These are phyloP conservation scores for Naso thynnoides DNA, from an alignment of 2,797 vertebrate species.

Conservation along the genomic window DNA sequence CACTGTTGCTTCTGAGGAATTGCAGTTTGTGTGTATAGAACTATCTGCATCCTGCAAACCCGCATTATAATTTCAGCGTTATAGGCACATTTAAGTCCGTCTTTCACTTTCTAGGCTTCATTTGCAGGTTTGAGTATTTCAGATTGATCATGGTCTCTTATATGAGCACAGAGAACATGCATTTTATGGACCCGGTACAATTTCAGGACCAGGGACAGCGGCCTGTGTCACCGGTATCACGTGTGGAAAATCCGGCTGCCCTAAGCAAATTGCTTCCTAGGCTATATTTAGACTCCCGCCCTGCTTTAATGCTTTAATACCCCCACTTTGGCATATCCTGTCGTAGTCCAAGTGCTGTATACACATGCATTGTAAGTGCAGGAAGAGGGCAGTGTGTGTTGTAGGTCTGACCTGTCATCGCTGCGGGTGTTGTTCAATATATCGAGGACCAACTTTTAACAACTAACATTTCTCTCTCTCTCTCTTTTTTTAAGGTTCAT, in stretches of 20 bases:
- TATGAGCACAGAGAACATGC: not conserved
- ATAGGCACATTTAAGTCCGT: not conserved
- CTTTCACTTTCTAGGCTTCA: not conserved
- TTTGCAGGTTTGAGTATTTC: not conserved
- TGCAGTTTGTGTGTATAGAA: slow-evolving; percentile 71
- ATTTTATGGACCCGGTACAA: slow-evolving; percentile 17
- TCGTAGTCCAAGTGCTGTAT: slow-evolving; percentile 21
- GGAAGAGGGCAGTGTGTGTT: slow-evolving; percentile 1
- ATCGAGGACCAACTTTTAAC: slow-evolving; percentile 28
- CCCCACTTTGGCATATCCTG: slow-evolving; percentile 35
- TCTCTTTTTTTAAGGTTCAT: not conserved
- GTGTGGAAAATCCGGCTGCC: slow-evolving; percentile 66
- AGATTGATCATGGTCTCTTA: not conserved
- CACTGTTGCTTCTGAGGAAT: slow-evolving; percentile 82
- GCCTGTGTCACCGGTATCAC: slow-evolving; percentile 65
- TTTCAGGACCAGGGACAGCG: slow-evolving; percentile 85
- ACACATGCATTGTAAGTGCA: slow-evolving; percentile 11
- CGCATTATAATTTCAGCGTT: slow-evolving; percentile 38
- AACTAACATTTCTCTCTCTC: not conserved
- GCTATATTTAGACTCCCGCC: slow-evolving; percentile 72
- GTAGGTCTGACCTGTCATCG: slow-evolving; percentile 1
- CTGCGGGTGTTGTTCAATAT: slow-evolving; percentile 7
- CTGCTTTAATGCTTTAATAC: slow-evolving; percentile 72
- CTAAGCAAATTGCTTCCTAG: slow-evolving; percentile 62
- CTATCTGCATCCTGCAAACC: slow-evolving; percentile 70